Base-by-base conservation (phyloP, 1,140 invertebrate genomes). In the Drosophila nannoptera region DNA sequence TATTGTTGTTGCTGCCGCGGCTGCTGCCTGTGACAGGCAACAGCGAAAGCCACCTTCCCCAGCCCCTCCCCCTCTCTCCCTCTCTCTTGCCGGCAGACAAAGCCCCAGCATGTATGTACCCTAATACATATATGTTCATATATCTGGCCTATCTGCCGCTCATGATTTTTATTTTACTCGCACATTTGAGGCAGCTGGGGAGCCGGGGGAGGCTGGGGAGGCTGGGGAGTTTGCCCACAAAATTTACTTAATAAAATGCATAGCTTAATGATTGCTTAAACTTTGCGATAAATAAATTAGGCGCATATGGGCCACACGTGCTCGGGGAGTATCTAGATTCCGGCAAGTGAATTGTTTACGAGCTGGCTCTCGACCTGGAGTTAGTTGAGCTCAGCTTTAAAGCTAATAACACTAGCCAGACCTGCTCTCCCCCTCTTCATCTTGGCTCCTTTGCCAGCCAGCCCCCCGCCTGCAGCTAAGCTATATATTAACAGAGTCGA, bases 121-220 rank as follows among this genome's bases (percentile, higher is more conserved):
- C 3, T 22, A 22, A 22, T 2, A 22, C 3, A 22, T 22, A 22
- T 22, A 22, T 22, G 22, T 43, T 43, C 6, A 33, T 32, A 8
- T 14, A 38, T 29, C n/a, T 8, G 12, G 42, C 42, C 11, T 31
- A 32, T 33, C 31, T 49, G 38, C n/a, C 55, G 54, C 70, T 76
- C 76, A 84, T 84, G 75, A 83, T 84, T 78, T 84, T 76, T 73
- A 76, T 83, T 76, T 84, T 59, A 76, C 54, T 84, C 73, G 78
- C 80, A 80, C 84, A 75, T 71, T 48, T 75, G 78, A 77, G 65
- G 73, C 73, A 84, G 49, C 36, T 14, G 42, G 64, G 22, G 12
- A 9, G 42, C 33, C 4, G 9, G 4, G 16, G n/a, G 35, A 4
- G 46, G 43, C 40, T 12, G 5, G 36, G 14, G 11, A 9, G 6